Evolutionary conservation across 2,797 vertebrate species (phyloP).

Genomic region (Taeniopygia guttata): DNA sequence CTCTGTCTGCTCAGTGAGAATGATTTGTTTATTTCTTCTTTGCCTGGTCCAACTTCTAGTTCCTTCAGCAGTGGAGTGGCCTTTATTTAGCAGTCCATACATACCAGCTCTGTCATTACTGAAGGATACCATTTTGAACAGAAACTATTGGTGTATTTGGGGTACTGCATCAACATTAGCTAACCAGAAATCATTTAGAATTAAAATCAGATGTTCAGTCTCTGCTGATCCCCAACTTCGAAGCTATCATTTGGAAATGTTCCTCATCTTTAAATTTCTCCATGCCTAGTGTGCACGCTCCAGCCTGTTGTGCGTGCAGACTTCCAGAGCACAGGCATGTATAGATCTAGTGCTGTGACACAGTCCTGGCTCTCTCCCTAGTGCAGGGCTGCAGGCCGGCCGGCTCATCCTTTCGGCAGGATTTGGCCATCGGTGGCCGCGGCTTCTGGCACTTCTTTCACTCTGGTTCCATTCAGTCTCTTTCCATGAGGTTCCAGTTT

Average conservation of each 20-base stretch:
- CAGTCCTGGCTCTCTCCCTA: neutral
- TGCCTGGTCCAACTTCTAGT: neutral
- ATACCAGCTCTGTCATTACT: neutral
- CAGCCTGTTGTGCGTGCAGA: neutral
- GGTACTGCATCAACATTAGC: neutral
- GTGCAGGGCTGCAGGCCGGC: neutral
- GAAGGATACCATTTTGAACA: neutral
- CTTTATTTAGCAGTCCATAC: neutral
- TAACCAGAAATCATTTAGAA: neutral
- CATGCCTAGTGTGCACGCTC: accelerated
- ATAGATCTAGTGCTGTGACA: neutral
- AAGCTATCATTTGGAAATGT: neutral
- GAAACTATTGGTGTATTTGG: neutral
- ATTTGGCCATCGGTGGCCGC: neutral
- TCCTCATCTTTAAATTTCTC: neutral
- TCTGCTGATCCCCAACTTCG: neutral
- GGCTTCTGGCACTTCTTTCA: neutral
- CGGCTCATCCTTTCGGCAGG: neutral
- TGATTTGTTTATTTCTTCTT: slow-evolving; percentile 36
- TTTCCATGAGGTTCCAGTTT: slow-evolving; percentile 6
- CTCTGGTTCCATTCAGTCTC: slow-evolving; percentile 42
- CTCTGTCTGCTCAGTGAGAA: neutral
- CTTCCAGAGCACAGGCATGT: neutral
- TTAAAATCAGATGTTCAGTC: slow-evolving; percentile 7
- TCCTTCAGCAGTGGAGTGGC: neutral